Base-by-base conservation (phyloP, 2,888 invertebrate genomes). In the Thereva nobilitata region DNA sequence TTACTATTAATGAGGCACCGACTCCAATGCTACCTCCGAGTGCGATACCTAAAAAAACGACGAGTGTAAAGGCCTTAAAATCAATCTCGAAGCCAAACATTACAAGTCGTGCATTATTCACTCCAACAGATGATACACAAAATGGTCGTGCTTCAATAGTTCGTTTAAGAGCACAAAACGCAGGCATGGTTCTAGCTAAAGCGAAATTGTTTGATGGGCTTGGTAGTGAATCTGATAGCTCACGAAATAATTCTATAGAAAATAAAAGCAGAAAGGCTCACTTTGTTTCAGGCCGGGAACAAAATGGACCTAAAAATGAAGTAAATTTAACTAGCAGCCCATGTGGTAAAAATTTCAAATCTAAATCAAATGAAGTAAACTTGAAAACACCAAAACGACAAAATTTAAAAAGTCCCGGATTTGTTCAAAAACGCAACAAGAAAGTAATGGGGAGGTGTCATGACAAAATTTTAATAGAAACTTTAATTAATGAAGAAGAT, bases 121-220 rank as follows among this genome's bases (percentile, higher is more conserved):
- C 49, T 3, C 69, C 73, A 8, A 64, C 59, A 2, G 70, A 71
- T 4, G 73, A 73, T 23, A 74, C 71, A 61, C 82, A 82, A 55
- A 85, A 85, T 37, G 87, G 88, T 1, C 83, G 91, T 67, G 88
- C 89, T 0, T 91, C 91, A 0, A 86, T 92, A 8, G 89, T 89
- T 23, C 87, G 87, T 73, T 76, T 92, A 40, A 83, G 90, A 37
- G 83, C 85, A 55, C 89, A 90, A 77, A 92, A 92, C 77, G 90
- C 89, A 5, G 92, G 92, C 5, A 91, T 90, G 82, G 92, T 92
- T 0, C 80, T 90, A 67, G 91, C 90, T 2, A 91, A 90, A 81
- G 90, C 91, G 0, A 89, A 87, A 76, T 80, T 91, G 35, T 92
- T 91, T 74, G 89, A 91, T 76, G 83, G 82, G 6, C 70, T 78